phyloP scores from a whole-genome alignment of 2,797 vertebrate genomes.

The Sebastes variabilis region DNA sequence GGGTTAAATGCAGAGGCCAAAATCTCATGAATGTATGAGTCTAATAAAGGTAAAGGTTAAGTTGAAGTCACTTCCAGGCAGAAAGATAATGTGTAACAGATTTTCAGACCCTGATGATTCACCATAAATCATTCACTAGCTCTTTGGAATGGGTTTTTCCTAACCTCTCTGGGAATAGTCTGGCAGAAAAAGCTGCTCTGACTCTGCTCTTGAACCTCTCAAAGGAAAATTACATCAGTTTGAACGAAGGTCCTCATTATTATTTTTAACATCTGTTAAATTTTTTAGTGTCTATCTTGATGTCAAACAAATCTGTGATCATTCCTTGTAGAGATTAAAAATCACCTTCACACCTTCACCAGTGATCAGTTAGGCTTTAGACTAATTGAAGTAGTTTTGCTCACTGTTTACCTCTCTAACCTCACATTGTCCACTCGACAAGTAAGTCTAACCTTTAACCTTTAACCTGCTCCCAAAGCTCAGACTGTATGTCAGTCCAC shows the following conservation, averaged over 20 bases:
- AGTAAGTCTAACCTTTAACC: background rate
- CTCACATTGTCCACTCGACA: background rate
- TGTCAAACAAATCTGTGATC: background rate
- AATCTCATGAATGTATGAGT: background rate
- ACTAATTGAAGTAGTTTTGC: background rate
- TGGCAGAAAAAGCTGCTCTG: slow-evolving; percentile 1
- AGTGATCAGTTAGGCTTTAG: background rate
- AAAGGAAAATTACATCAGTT: slow-evolving; percentile 42
- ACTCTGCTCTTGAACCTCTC: slow-evolving; percentile 13
- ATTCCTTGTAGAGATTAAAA: background rate
- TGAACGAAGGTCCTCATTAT: slow-evolving; percentile 20
- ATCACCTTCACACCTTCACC: background rate
- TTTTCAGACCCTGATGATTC: slow-evolving; percentile 51
- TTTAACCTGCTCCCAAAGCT: slow-evolving; percentile 6
- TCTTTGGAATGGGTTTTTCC: slow-evolving; percentile 44
- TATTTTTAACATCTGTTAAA: background rate
- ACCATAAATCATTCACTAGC: slow-evolving; percentile 68
- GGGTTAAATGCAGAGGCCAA: background rate
- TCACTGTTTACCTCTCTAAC: background rate
- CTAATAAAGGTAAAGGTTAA: background rate
- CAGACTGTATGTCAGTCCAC: slow-evolving; percentile 14
- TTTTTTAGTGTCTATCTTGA: background rate
- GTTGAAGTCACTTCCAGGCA: slow-evolving; percentile 40
- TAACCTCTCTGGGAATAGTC: slow-evolving; percentile 25
- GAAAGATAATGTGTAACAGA: slow-evolving; percentile 72